Base-by-base conservation (phyloP, 2,113 vertebrate species). In the Alces alces region DNA sequence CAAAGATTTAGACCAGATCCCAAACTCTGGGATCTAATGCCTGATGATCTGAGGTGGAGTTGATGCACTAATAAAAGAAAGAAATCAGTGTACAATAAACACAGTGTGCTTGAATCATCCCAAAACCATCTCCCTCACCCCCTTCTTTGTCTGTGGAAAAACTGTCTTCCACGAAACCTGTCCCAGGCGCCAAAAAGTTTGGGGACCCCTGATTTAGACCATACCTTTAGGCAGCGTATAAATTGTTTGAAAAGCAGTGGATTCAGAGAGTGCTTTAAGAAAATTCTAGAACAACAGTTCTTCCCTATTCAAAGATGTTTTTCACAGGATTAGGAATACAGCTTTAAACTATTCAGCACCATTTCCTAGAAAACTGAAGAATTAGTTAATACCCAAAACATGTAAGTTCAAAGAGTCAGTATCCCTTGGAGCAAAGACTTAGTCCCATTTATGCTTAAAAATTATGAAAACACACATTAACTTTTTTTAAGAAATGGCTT, bases 251-350 rank as follows among this genome's bases (percentile, higher is more conserved):
- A 79, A 95, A 92, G 43, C 84, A 30, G 7, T 91, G 58, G 57
- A 79, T 17, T 89, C 54, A 43, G 66, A 60, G 27, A 79, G 28
- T 79, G n/a, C 7, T 95, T 96, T 88, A 93, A 86, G 76, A 93
- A 93, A 94, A 95, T 89, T 91, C 89, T 97, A 30, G 16, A 98
- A 96, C 33, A 96, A 60, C 28, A 27, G 23, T 66, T 96, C 13
- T 93, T 61, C 83, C 70, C 54, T 79, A 78, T 23, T 89, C 78
- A 96, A 95, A 80, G 45, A 19, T 66, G 36, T 6, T 96, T 89
- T 93, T 95, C 84, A 95, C 43, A 79, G 5, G 50, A 64, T 30
- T 92, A 94, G 15, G 16, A 86, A 83, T 54, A 16, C 47, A 89
- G 43, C 23, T 96, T 45, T 82, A 66, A 66, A 93, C 60, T 76